A percentile compares a stretch with the other conserved stretches of the same genome.
These are phyloP conservation scores for Prunella fulvescens DNA, from an alignment of 2,113 vertebrate species.

Conservation along the genomic window DNA sequence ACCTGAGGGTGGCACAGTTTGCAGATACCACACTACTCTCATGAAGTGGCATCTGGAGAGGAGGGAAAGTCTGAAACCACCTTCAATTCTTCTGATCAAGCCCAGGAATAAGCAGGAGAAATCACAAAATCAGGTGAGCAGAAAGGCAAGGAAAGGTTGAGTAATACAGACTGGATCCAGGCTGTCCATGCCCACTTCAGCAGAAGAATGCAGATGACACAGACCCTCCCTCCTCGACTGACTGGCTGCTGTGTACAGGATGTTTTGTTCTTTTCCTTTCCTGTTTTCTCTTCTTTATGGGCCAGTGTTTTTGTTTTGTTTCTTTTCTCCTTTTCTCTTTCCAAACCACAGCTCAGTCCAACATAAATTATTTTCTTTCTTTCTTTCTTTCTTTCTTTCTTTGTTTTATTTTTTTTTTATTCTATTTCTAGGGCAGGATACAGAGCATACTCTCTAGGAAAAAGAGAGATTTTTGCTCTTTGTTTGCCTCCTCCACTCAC, in stretches of 20 bases:
- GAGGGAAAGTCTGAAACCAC: not conserved
- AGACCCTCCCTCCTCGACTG: constrained; percentile 25
- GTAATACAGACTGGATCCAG: not conserved
- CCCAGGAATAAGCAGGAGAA: not conserved
- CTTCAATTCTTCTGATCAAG: not conserved
- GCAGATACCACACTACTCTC: not conserved
- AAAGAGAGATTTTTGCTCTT: not conserved
- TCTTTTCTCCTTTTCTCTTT: constrained; percentile 59
- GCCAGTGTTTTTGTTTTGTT: constrained; percentile 51
- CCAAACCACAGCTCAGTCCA: constrained; percentile 9
- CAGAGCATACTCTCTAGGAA: not conserved
- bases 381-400: not conserved
- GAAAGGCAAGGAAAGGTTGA: not conserved
- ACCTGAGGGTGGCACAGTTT: rapidly evolving
- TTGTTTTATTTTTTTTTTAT: not conserved
- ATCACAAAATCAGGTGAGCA: rapidly evolving
- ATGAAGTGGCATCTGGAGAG: not conserved
- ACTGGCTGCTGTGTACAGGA: constrained; percentile 56
- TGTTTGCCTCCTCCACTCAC: not conserved
- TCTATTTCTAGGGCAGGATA: not conserved
- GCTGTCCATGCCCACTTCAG: not conserved
- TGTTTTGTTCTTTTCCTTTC: constrained; percentile 68
- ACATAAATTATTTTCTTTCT: not conserved
- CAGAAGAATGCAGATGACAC: not conserved
- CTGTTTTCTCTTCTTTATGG: constrained; percentile 63